Evolutionary conservation across 23 tunicate species (phyloP).

Genomic region (Oikopleura albicans): DNA sequence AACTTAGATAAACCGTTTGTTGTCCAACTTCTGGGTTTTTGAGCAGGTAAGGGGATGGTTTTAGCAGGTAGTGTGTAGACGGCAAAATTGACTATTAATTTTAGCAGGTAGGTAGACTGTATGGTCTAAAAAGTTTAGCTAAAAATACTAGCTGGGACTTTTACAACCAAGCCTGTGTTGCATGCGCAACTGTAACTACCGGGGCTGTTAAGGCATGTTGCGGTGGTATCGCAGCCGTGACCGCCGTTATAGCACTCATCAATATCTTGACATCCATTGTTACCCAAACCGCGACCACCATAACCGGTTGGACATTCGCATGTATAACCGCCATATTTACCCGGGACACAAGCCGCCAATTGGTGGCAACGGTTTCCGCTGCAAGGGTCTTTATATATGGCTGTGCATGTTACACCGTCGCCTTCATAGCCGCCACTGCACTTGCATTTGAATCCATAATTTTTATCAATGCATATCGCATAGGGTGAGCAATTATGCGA

Average conservation of each 20-base stretch:
- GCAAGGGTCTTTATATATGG: not conserved
- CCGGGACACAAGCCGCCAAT: not conserved
- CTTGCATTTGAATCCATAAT: not conserved
- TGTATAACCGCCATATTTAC: not conserved
- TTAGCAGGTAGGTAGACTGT: too few species aligned
- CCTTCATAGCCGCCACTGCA: not conserved
- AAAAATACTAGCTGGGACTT: too few species aligned
- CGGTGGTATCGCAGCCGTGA: not conserved
- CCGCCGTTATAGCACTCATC: not conserved
- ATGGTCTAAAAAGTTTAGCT: too few species aligned
- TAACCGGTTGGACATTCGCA: not conserved
- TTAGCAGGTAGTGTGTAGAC: too few species aligned
- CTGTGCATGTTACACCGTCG: not conserved
- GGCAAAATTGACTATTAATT: too few species aligned
- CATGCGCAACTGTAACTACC: conserved; percentile 6
- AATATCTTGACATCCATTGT: not conserved
- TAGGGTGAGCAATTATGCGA: not conserved
- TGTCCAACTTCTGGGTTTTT: too few species aligned
- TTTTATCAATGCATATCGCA: not conserved
- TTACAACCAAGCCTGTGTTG: not conserved
- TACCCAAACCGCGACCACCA: not conserved
- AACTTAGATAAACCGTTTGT: too few species aligned
- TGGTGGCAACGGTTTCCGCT: not conserved
- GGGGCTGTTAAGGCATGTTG: not conserved
- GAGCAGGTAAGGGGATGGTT: too few species aligned